These are phyloP conservation scores for Pogonocherus hispidulus DNA, from an alignment of 2,888 invertebrate species.

Conservation along the genomic window DNA sequence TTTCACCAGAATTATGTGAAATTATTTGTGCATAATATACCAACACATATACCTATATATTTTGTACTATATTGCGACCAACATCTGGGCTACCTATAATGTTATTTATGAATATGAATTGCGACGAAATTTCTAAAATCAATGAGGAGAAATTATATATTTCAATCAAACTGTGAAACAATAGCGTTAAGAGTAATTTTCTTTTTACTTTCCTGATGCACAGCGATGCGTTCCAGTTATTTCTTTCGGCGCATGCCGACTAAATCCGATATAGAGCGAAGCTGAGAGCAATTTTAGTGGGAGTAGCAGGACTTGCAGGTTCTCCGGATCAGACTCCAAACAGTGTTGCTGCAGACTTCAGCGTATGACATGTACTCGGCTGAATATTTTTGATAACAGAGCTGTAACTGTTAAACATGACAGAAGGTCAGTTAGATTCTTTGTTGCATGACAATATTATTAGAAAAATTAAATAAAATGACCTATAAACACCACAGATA, in stretches of 20 bases:
- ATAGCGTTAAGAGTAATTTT: neutral
- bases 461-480: neutral
- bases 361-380: conserved; percentile 38
- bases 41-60: too few species aligned
- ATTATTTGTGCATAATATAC: too few species aligned
- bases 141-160: neutral
- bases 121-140: too few species aligned
- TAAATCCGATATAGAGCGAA: conserved; percentile 1
- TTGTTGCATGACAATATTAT: conserved; percentile 24
- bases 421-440: conserved; percentile 44
- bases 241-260: neutral
- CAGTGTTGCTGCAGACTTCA: conserved; percentile 31
- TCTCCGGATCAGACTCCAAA: conserved; percentile 24
- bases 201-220: conserved; percentile 1
- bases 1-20: too few species aligned
- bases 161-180: neutral
- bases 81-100: too few species aligned
- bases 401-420: conserved; percentile 31
- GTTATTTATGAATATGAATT: too few species aligned
- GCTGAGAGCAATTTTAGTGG: neutral
- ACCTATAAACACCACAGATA: neutral
- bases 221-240: neutral
- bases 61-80: too few species aligned
- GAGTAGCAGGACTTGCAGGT: conserved; percentile 2
- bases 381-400: conserved; percentile 36